Evolutionary conservation across 2,113 vertebrate genomes (phyloP), one percentile per base, ranked within the genome.

Genomic region (Gorsachius goisagi): DNA sequence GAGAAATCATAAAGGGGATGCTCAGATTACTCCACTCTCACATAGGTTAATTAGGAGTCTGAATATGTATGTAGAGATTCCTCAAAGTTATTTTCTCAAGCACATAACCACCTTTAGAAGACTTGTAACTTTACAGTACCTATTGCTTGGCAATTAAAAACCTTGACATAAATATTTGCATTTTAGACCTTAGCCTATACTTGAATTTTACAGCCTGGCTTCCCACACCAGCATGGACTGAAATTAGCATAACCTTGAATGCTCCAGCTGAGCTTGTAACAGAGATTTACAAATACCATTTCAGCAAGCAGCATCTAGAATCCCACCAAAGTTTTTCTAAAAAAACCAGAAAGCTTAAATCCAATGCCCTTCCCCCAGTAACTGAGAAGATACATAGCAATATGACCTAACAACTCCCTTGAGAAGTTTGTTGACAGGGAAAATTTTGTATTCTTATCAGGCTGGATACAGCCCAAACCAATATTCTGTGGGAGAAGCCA

Each of bases 171-270:
- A 91, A 81, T 82, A 89, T 93, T 96, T 95, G 69, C 49, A 81
- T 94, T 94, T 97, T 90, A 94, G 64, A 85, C n/a, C 45, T 77
- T 85, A 73, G 58, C 35, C 88, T 84, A 58, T 75, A 37, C 82
- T 71, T 91, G 88, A 78, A 90, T 96, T 97, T 97, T 97, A 85
- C 75, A 91, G 47, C 47, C 66, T 87, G 0, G 0, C 24, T 88
- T 89, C 41, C 90, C 69, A 90, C 27, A 81, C 12, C 17, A 67
- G 33, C 41, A 35, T 12, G 39, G 52, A 58, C 22, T 78, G 75
- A 77, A 93, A 96, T 97, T 89, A 89, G 55, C 86, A 95, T 95
- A 88, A 52, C 72, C 37, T 93, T 81, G 81, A 90, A 88, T 89
- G 67, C 15, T 96, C 85, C 69, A 89, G 53, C 85, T 96, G 95